Percentiles rank a stretch among this genome's conserved stretches.
phyloP scores from a whole-genome alignment of 1,140 invertebrate species.

The Microplitis demolitor region DNA sequence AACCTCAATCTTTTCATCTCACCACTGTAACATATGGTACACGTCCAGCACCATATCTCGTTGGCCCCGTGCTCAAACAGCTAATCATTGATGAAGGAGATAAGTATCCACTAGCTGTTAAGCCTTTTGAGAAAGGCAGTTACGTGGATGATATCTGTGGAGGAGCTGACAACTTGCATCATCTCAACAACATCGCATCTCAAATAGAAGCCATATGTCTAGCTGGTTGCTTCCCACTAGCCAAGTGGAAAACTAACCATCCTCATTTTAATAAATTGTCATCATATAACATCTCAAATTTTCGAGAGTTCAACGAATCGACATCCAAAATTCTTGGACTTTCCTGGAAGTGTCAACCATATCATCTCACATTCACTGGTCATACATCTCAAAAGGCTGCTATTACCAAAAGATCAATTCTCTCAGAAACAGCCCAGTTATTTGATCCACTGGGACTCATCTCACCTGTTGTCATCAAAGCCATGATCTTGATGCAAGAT shows the following conservation, averaged over 20 bases:
- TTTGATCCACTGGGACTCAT: slow-evolving; percentile 36
- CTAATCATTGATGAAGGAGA: too few relatives aligned
- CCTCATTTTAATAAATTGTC: neutral
- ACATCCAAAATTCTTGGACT: neutral
- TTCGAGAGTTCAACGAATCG: neutral
- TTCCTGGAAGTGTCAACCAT: neutral
- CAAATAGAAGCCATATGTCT: neutral
- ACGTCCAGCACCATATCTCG: neutral
- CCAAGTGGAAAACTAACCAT: slow-evolving; percentile 3
- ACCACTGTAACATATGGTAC: neutral
- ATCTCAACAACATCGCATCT: neutral
- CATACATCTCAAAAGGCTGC: neutral
- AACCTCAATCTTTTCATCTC: neutral
- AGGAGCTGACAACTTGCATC: neutral
- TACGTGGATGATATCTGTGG: slow-evolving; percentile 27
- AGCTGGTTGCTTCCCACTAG: slow-evolving; percentile 7
- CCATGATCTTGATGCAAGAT: slow-evolving; percentile 45
- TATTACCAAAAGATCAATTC: slow-evolving; percentile 9
- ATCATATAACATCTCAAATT: neutral
- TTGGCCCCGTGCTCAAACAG: neutral
- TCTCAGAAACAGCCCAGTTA: slow-evolving; percentile 32
- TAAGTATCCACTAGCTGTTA: neutral
- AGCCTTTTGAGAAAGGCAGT: neutral
- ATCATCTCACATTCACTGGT: neutral
- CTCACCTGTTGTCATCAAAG: slow-evolving; percentile 33